phyloP scores from a whole-genome alignment of 2,113 vertebrate species.

The Felis chaus region DNA sequence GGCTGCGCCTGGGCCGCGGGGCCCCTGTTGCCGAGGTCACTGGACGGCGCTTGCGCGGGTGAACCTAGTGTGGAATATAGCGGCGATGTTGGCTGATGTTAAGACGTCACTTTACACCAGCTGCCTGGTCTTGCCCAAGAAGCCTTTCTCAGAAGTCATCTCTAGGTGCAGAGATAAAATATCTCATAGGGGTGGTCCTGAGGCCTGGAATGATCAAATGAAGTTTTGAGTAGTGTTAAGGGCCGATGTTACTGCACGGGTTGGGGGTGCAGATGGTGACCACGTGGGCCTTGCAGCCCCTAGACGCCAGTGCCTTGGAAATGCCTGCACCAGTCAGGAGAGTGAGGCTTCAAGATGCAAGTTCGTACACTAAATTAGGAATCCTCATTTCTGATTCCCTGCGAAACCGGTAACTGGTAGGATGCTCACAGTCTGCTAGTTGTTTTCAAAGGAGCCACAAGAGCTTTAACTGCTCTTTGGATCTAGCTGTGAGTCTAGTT shows the following conservation, averaged over 20 bases:
- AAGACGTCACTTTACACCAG: background rate
- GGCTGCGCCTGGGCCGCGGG: background rate
- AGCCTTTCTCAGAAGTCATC: background rate
- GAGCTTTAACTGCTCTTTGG: background rate
- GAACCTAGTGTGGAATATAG: background rate
- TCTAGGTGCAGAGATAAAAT: background rate
- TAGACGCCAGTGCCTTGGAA: background rate
- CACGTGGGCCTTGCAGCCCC: background rate
- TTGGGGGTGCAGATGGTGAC: background rate
- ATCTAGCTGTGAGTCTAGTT: background rate
- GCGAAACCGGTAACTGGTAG: background rate
- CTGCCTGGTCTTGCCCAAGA: background rate
- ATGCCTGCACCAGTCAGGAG: background rate
- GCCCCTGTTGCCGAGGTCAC: background rate
- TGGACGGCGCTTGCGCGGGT: background rate
- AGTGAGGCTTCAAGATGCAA: background rate
- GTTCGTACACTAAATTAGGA: background rate
- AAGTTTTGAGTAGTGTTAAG: background rate
- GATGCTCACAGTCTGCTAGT: background rate
- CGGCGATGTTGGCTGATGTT: background rate
- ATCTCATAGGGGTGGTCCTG: background rate
- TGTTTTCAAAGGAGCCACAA: background rate
- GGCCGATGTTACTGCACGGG: background rate
- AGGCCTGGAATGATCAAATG: background rate
- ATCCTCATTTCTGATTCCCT: background rate